Evolutionary conservation across 2,797 vertebrate genomes (phyloP), one percentile per base, ranked within the genome.

Genomic region (Lindbergichthys nudifrons): DNA sequence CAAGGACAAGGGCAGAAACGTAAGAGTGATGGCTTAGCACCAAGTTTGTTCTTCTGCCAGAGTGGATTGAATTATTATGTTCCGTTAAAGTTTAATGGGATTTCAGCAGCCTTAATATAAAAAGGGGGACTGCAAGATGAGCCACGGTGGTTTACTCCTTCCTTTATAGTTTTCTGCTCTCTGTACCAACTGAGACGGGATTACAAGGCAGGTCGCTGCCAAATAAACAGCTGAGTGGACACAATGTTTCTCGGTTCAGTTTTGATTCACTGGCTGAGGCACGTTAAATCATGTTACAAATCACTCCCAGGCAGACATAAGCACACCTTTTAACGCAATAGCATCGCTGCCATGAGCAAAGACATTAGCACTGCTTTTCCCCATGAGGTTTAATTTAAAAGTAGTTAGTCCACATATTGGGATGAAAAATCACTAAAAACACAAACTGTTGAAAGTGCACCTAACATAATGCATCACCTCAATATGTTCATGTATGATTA

Each of bases 81-180:
- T 79, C 81, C 70, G 92, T 94, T 88, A 90, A 93, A 89, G 56
- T 93, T 93, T 93, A 92, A 94, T 91, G 88, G 81, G 83, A 89
- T 91, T 90, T 88, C 76, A 70, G 87, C 77, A 62, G 80, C 54
- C 23, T 71, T 90, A 70, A 91, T 92, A 85, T 88, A 91, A 84
- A 85, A 79, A 73, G 53, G 16, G 41, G 36, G 65, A 60, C 65
- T 85, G 80, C 77, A 75, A 74, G 82, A 73, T 54, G 69, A 78
- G 83, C 62, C 1, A 45, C 78, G 56, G 67, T 64, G 66, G 75
- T 61, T 57, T 36, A 45, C 67, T 73, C 41, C 30, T 65, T 71
- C 70, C 56, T 88, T 87, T 86, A 81, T 64, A 66, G 67, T 65
- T 63, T 32, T 57, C 70, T 39, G 23, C 62, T 68, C 65, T 72